Conservation (phyloP, 2,797 vertebrate species). For the Phylloscopus collybita region DNA sequence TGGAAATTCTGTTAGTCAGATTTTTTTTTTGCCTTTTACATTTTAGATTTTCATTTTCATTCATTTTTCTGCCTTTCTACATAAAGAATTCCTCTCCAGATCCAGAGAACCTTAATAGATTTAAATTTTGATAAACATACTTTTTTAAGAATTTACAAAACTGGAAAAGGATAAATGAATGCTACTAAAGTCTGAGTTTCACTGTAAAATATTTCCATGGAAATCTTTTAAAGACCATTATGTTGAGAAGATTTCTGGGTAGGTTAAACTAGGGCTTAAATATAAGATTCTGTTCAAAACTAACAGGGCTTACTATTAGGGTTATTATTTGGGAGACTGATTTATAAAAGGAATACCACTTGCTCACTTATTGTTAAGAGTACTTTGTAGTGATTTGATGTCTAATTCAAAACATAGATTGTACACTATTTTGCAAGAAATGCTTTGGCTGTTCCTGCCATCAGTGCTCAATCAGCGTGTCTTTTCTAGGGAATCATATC, state of each 20-base stretch:
- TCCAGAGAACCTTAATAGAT: neutral
- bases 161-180: neutral
- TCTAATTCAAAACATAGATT: neutral
- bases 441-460: neutral
- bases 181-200: neutral
- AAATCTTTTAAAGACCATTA: neutral
- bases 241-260: neutral
- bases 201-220: neutral
- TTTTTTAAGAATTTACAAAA: neutral
- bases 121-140: neutral
- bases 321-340: neutral
- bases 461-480: neutral
- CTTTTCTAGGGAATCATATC: neutral
- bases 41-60: neutral
- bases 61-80: neutral
- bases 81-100: neutral
- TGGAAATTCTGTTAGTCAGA: neutral
- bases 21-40: neutral
- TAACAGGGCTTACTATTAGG: neutral
- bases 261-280: neutral
- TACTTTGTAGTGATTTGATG: neutral
- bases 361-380: neutral
- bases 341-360: neutral
- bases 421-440: neutral
- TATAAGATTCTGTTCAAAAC: neutral